Conservation (phyloP, 1,140 invertebrate species). For the Tribolium castaneum region DNA sequence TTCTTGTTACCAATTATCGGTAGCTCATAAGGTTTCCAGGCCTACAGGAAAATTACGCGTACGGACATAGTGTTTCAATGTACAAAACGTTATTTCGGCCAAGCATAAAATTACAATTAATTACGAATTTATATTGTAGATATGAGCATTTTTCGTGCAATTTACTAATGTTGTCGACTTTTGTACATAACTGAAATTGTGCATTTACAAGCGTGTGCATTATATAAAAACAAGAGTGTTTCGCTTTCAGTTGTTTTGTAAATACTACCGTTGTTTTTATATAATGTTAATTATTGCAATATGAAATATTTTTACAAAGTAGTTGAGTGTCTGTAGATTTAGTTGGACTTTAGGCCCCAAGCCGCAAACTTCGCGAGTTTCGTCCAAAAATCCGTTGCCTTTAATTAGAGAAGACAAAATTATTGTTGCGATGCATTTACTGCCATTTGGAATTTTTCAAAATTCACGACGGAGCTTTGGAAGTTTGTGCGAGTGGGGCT, state of each 20-base stretch:
- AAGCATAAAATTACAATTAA: slow-evolving; percentile 20
- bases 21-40: slow-evolving; percentile 24
- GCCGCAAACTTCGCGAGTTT: not conserved
- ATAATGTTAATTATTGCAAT: slow-evolving; percentile 37
- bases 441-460: slow-evolving; percentile 23
- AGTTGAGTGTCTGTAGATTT: slow-evolving; percentile 30
- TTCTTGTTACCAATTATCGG: slow-evolving; percentile 18
- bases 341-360: not conserved
- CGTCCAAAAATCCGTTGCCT: slow-evolving; percentile 6
- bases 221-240: slow-evolving; percentile 20
- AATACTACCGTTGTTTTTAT: slow-evolving; percentile 33
- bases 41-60: not conserved
- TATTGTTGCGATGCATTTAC: slow-evolving; percentile 15
- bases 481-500: not conserved
- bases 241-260: slow-evolving; percentile 12
- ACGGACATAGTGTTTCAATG: slow-evolving; percentile 8
- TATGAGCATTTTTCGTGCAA: slow-evolving; percentile 37
- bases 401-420: slow-evolving; percentile 18
- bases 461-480: not conserved
- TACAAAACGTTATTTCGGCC: slow-evolving; percentile 22
- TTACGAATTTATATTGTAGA: slow-evolving; percentile 33
- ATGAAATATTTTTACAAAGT: slow-evolving; percentile 32
- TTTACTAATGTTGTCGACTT: slow-evolving; percentile 27
- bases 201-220: slow-evolving; percentile 16
- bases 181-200: slow-evolving; percentile 30